phyloP scores from a whole-genome alignment of 2,888 invertebrate genomes.

The Epirrita christyi region DNA sequence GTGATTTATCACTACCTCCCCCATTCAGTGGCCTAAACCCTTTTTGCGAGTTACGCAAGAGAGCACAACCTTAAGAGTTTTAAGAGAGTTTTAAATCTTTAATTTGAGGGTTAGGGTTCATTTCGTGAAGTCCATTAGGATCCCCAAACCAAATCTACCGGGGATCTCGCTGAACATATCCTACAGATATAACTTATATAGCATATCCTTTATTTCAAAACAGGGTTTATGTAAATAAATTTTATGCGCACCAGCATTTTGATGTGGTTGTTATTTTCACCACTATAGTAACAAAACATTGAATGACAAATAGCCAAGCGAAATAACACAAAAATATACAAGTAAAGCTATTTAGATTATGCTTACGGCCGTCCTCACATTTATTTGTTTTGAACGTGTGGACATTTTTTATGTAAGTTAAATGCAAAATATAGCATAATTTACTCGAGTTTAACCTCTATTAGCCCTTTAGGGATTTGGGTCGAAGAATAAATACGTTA shows the following conservation, averaged over 20 bases:
- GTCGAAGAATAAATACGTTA: background rate
- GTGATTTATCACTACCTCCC: conserved; percentile 62
- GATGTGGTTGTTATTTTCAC: background rate
- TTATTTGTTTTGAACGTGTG: conserved; percentile 41
- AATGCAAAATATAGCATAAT: conserved; percentile 1
- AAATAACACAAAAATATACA: background rate
- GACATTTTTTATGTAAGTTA: conserved; percentile 4
- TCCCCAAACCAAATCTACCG: too few relatives aligned
- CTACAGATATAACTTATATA: too few relatives aligned
- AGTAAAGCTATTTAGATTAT: conserved; percentile 44
- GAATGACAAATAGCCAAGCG: background rate
- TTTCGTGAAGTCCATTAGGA: too few relatives aligned
- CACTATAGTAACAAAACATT: background rate
- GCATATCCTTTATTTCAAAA: background rate
- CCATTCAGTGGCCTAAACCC: conserved; percentile 58
- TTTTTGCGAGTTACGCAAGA: conserved; percentile 42
- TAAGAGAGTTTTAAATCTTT: background rate
- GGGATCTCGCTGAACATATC: too few relatives aligned
- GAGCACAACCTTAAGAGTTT: conserved; percentile 7
- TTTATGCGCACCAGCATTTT: background rate
- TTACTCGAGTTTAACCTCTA: conserved; percentile 4
- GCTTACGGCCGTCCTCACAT: conserved; percentile 28
- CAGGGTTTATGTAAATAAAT: background rate
- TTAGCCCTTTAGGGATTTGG: background rate
- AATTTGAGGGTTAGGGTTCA: background rate